These are phyloP conservation scores for Drosophila kepulauana DNA, from an alignment of 1,140 invertebrate species.

Conservation along the genomic window DNA sequence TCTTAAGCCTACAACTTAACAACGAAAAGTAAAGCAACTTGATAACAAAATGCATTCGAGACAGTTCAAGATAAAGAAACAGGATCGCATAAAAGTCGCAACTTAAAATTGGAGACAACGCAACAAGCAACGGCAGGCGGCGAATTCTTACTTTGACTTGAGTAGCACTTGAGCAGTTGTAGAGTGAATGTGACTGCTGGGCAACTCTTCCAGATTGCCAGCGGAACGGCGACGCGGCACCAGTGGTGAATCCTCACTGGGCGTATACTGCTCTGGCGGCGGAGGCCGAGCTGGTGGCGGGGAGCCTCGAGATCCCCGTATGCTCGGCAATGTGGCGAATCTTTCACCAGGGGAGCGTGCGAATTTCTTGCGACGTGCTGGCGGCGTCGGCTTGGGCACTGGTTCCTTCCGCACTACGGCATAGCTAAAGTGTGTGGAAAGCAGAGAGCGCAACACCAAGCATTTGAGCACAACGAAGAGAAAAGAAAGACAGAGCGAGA, in stretches of 20 bases:
- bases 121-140: conserved; percentile 43
- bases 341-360: conserved; percentile 85
- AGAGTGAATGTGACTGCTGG: conserved; percentile 7
- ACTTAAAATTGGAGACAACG: conserved; percentile 37
- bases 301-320: conserved; percentile 84
- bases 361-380: conserved; percentile 86
- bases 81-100: conserved; percentile 45
- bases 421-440: conserved; percentile 67
- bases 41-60: conserved; percentile 72
- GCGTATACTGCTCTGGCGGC: conserved; percentile 71
- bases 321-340: conserved; percentile 86
- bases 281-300: conserved; percentile 76
- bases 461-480: conserved; percentile 19
- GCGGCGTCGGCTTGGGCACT: conserved; percentile 87
- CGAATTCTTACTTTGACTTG: conserved; percentile 74
- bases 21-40: conserved; percentile 53
- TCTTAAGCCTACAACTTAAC: conserved; percentile 60
- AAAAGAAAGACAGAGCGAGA: background rate
- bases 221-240: conserved; percentile 61
- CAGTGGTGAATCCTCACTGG: conserved; percentile 72
- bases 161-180: conserved; percentile 42
- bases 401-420: conserved; percentile 85
- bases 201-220: conserved; percentile 68
- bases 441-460: conserved; percentile 65
- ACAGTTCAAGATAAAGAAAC: conserved; percentile 35